Conservation (phyloP, 2,888 invertebrate species). For the Synanthedon tipuliformis region DNA sequence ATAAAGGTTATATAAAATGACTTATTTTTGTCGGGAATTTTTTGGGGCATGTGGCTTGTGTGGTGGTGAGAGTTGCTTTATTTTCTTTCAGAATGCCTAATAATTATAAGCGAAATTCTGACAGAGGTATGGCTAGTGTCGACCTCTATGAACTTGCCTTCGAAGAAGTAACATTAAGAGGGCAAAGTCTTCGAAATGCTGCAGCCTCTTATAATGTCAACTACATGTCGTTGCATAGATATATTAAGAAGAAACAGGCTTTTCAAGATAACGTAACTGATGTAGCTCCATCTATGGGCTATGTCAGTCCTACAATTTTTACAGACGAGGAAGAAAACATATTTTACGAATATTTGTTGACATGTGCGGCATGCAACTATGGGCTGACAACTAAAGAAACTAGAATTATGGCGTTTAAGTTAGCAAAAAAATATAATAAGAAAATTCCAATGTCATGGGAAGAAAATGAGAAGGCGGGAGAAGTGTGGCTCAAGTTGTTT, state of each 20-base stretch:
- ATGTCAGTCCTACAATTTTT: constrained; percentile 7
- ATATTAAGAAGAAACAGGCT: constrained; percentile 9
- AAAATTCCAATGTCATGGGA: constrained; percentile 7
- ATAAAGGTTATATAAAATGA: too few species aligned
- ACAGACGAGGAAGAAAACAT: constrained; percentile 8
- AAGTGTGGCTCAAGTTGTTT: constrained; percentile 6
- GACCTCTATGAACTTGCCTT: neutral
- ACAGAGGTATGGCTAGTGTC: too few species aligned
- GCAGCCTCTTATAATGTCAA: constrained; percentile 9
- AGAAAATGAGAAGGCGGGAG: constrained; percentile 6
- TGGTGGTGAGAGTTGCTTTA: too few species aligned
- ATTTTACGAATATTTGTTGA: constrained; percentile 7
- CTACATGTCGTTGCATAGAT: constrained; percentile 7
- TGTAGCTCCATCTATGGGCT: constrained; percentile 6
- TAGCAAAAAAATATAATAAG: constrained; percentile 9
- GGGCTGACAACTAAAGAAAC: constrained; percentile 8
- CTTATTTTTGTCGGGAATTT: too few species aligned
- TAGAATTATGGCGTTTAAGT: constrained; percentile 3
- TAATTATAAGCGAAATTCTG: too few species aligned
- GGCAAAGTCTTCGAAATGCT: constrained; percentile 5
- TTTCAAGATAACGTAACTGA: constrained; percentile 2
- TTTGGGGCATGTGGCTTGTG: too few species aligned
- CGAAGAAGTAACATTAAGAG: constrained; percentile 9
- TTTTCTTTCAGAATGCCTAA: too few species aligned
- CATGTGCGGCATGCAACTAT: constrained; percentile 7